Evolutionary conservation across 2,888 invertebrate species (phyloP), one percentile per base, ranked within the genome.

Genomic region (Rhodophaea formosa): DNA sequence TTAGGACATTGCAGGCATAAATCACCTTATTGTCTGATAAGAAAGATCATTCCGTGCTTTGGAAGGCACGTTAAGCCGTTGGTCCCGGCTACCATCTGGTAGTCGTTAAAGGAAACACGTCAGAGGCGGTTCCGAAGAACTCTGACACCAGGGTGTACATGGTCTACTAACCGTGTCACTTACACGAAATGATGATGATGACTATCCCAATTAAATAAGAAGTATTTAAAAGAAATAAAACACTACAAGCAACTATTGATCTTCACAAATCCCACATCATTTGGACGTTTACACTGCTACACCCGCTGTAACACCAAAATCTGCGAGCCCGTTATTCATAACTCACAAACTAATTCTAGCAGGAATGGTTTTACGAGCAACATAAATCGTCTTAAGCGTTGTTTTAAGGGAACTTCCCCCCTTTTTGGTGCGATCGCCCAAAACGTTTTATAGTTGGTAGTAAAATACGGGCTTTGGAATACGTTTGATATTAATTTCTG

Each of bases 321-420:
- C 39, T 39, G 39, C 6, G 39, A 39, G n/a, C 39, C 10, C 39
- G 77, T 85, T 76, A 74, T 69, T 87, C 84, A 80, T 68, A 86
- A 86, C 79, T 88, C 79, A 69, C 66, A 71, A 77, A 78, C 80
- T 80, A 80, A 84, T 81, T 83, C 81, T 77, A 76, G 79, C 78
- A 76, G 77, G 77, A 81, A 77, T 72, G 71, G 68, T 79, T 81
- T 83, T 80, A 82, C 77, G 77, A 72, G 78, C 78, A 78, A 80
- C 80, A 81, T 86, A 87, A 86, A 86, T 85, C 78, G 73, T 70
- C 63, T 61, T 69, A 69, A 77, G 72, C 69, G 71, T 67, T 75
- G 71, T 74, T 78, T 72, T 68, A 69, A 71, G 70, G 62, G 70
- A 71, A 66, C 62, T 68, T 67, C 59, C 55, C 61, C 39, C 56